Conservation (phyloP, 2,888 invertebrate genomes). For the Drosophila acutilabella region DNA sequence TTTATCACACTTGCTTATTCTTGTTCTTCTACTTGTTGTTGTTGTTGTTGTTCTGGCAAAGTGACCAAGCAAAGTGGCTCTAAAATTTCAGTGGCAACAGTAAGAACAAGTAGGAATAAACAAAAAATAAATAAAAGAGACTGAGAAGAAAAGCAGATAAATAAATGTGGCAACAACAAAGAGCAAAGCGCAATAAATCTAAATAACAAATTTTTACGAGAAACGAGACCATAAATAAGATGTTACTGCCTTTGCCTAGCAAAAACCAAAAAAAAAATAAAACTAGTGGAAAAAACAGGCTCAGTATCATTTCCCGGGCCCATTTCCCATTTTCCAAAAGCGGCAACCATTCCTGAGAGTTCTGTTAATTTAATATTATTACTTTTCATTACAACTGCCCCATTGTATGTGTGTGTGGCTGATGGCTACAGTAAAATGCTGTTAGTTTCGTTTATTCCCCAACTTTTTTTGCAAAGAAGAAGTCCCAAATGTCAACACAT, state of each 20-base stretch:
- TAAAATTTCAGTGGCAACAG: conserved; percentile 71
- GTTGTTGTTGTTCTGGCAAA: conserved; percentile 46
- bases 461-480: conserved; percentile 5
- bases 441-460: conserved; percentile 56
- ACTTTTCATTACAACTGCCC: conserved; percentile 78
- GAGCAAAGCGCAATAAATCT: conserved; percentile 77
- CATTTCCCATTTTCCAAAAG: conserved; percentile 20
- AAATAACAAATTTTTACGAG: conserved; percentile 79
- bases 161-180: conserved; percentile 78
- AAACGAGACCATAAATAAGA: conserved; percentile 78
- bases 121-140: conserved; percentile 16
- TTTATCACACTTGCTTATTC: conserved; percentile 68
- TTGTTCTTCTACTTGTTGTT: conserved; percentile 12
- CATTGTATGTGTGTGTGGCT: conserved; percentile 17
- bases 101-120: conserved; percentile 8
- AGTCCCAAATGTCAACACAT: conserved; percentile 73
- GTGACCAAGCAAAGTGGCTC: conserved; percentile 76
- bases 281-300: conserved; percentile 36
- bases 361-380: conserved; percentile 82
- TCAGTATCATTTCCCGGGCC: conserved; percentile 44
- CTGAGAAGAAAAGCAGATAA: conserved; percentile 59
- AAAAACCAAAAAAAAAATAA: conserved; percentile 23
- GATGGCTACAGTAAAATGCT: conserved; percentile 54
- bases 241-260: conserved; percentile 67
- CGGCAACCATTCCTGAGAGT: conserved; percentile 70